phyloP scores from a whole-genome alignment of 2,113 vertebrate genomes.

The Brachirus orientalis region DNA sequence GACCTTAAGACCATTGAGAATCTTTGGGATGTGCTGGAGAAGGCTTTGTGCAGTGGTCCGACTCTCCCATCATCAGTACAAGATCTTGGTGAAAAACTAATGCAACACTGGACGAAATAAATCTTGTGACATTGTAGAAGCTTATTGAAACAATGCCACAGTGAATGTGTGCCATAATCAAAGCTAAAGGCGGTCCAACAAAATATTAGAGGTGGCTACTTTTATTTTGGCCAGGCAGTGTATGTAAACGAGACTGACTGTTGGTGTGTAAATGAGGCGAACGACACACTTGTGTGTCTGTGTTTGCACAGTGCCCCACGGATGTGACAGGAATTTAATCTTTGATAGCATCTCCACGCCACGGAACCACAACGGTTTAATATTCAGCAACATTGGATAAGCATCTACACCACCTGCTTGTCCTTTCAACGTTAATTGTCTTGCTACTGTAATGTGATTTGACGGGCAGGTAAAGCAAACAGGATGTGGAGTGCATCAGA shows the following conservation, averaged over 20 bases:
- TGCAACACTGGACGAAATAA: too few relatives aligned
- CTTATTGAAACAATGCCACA: too few relatives aligned
- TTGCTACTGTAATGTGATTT: conserved; percentile 26
- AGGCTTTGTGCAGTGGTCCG: too few relatives aligned
- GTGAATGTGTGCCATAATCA: too few relatives aligned
- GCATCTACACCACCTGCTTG: conserved; percentile 31
- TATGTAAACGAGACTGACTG: background rate
- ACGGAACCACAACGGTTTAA: conserved; percentile 27
- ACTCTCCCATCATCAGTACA: too few relatives aligned
- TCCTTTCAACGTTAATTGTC: conserved; percentile 15
- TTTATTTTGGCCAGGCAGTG: too few relatives aligned
- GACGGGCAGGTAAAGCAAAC: conserved; percentile 37
- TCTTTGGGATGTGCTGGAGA: too few relatives aligned
- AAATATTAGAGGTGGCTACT: too few relatives aligned
- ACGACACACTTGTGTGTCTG: background rate
- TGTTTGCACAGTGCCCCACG: background rate
- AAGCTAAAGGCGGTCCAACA: too few relatives aligned
- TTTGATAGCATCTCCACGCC: conserved; percentile 18
- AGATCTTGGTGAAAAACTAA: too few relatives aligned
- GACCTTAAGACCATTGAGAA: too few relatives aligned
- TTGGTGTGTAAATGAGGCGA: background rate
- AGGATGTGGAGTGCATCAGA: background rate
- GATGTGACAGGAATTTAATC: conserved; percentile 39
- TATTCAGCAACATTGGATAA: conserved; percentile 53
- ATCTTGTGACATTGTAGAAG: too few relatives aligned